These are phyloP conservation scores for Phoxinus dragarum DNA, from an alignment of 2,797 vertebrate genomes.

Conservation along the genomic window DNA sequence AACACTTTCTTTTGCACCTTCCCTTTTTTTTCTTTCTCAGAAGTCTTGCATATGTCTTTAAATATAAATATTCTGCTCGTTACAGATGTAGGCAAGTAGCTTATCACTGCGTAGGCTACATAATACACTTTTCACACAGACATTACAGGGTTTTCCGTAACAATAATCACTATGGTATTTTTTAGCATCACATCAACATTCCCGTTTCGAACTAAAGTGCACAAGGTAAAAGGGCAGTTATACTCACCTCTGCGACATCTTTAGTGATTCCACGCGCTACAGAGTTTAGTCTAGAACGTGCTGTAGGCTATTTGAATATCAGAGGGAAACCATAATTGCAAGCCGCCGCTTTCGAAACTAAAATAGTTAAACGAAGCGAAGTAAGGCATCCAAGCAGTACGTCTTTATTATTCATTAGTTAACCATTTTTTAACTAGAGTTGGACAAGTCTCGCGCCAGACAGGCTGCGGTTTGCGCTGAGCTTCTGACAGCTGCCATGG, in stretches of 20 bases:
- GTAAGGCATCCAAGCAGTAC: neutral
- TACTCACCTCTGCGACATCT: conserved; percentile 65
- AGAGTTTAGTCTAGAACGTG: conserved; percentile 18
- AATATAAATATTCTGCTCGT: too few species aligned
- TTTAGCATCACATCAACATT: conserved; percentile 28
- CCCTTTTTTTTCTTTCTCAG: neutral
- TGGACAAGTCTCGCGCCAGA: conserved; percentile 3
- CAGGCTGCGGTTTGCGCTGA: conserved; percentile 31
- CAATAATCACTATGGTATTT: conserved; percentile 21
- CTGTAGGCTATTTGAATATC: neutral
- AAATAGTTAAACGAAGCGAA: conserved; percentile 20
- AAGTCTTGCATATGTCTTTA: neutral
- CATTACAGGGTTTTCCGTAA: neutral
- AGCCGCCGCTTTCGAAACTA: neutral
- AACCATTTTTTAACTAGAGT: conserved; percentile 24
- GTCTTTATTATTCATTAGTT: conserved; percentile 7
- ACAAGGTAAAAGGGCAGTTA: neutral
- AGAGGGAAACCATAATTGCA: neutral
- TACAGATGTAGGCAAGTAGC: neutral
- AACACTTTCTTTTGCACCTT: neutral
- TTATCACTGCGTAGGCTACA: neutral
- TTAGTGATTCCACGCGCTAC: conserved; percentile 24
- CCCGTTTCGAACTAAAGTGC: neutral
- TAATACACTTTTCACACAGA: neutral
- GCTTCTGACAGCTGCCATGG: conserved; percentile 55